Base-by-base conservation (phyloP, 2,888 invertebrate species). In the Biston stratarius region DNA sequence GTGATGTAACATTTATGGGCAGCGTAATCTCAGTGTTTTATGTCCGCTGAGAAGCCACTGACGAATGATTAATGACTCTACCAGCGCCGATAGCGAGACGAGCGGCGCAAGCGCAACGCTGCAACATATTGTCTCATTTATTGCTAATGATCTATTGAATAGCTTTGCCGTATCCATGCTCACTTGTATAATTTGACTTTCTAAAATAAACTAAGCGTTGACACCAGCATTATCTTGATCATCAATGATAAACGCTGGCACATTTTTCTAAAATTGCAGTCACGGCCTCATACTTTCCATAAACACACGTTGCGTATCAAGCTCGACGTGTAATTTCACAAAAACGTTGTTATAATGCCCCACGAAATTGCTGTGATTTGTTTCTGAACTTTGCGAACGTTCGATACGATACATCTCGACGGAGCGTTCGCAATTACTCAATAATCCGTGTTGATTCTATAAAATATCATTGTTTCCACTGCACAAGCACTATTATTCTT, bases 71-170 rank as follows among this genome's bases (percentile, higher is more conserved):
- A 88, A 92, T 90, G 86, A 82, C 82, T 78, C 69, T 74, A 74
- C 76, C 62, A 77, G 77, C 67, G 51, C 60, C 56, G 87, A 88
- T 88, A 88, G 85, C 79, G 79, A 78, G 81, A 80, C 82, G 79
- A 79, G 77, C 74, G 80, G 77, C 77, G 75, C 73, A 77, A 70
- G 74, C 78, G 79, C 80, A 77, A 80, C 75, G 81, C 78, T 45
- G 82, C 77, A 87, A 86, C 85, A 88, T 91, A 91, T 90, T 90
- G 90, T 91, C 90, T 89, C 89, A 88, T 91, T 90, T 88, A 88
- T 87, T 88, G 86, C 88, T 90, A 89, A 91, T 91, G 90, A 90
- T 87, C 85, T 87, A 90, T 90, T 89, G 83, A 89, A 84, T 83
- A 80, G 81, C 67, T 72, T 70, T 73, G 68, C 70, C 75, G 64